These are phyloP conservation scores for Pelodytes ibericus DNA, from an alignment of 2,797 vertebrate species.

Conservation along the genomic window DNA sequence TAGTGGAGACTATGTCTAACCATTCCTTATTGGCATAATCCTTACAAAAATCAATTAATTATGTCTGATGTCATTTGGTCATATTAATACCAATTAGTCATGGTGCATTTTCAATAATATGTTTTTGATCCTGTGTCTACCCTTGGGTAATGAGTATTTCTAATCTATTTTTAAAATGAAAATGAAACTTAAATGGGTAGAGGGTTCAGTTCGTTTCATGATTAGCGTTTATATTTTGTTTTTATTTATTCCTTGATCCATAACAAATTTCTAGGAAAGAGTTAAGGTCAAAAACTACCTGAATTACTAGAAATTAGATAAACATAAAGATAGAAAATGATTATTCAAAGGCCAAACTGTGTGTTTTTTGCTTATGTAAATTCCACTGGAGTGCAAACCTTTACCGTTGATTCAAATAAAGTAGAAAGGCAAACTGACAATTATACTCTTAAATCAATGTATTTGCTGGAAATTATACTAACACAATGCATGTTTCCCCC, in stretches of 20 bases:
- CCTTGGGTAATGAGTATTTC: conserved; percentile 59
- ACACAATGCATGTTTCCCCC: too few species aligned
- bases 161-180: conserved; percentile 49
- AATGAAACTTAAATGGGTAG: background rate
- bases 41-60: conserved; percentile 73
- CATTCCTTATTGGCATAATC: conserved; percentile 58
- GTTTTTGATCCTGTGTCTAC: conserved; percentile 59
- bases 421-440: too few species aligned
- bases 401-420: too few species aligned
- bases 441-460: too few species aligned
- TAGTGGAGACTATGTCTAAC: conserved; percentile 51
- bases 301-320: background rate
- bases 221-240: too few species aligned
- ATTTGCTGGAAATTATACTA: too few species aligned
- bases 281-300: background rate
- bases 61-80: conserved; percentile 65
- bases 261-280: background rate
- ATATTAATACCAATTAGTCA: conserved; percentile 73
- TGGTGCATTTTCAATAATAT: conserved; percentile 54
- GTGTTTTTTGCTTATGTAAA: too few species aligned
- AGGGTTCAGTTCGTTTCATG: background rate
- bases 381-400: too few species aligned
- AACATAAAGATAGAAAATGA: too few species aligned
- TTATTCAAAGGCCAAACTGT: too few species aligned
- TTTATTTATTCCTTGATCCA: background rate